phyloP scores from a whole-genome alignment of 37 sponge, comb jelly and placozoan species.

The Aphrocallistes beatrix region DNA sequence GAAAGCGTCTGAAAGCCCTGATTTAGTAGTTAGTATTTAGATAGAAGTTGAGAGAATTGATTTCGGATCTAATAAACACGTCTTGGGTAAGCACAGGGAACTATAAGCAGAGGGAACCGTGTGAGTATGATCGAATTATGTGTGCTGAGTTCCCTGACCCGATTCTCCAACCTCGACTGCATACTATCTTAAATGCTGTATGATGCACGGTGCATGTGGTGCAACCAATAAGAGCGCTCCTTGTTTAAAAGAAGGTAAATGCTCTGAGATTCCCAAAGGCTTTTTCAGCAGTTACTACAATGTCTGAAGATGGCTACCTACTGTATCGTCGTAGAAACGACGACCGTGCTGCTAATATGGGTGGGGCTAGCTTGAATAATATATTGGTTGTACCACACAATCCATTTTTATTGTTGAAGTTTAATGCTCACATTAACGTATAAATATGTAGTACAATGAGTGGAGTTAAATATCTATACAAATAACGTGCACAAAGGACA shows the following conservation, averaged over 20 bases:
- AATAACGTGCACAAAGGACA: too few relatives aligned
- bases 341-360: conserved; percentile 6
- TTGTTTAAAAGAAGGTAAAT: not conserved
- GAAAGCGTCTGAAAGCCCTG: not conserved
- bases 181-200: conserved; percentile 11
- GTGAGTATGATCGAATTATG: not conserved
- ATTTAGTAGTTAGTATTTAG: not conserved
- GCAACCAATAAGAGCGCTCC: not conserved
- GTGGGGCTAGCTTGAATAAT: too few relatives aligned
- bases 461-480: too few relatives aligned
- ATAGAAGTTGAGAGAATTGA: not conserved
- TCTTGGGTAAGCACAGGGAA: too few relatives aligned
- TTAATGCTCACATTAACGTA: too few relatives aligned
- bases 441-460: too few relatives aligned
- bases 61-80: not conserved
- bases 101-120: not conserved
- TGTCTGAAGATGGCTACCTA: conserved; percentile 22
- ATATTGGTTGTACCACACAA: too few relatives aligned
- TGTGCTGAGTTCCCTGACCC: not conserved
- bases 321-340: conserved; percentile 14
- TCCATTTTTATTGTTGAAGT: too few relatives aligned
- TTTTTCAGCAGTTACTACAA: conserved; percentile 9
- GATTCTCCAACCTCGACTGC: conserved; percentile 3
- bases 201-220: conserved; percentile 33
- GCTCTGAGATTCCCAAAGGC: conserved; percentile 10